Evolutionary conservation across 2,113 vertebrate species (phyloP).

Genomic region (Lepus americanus): DNA sequence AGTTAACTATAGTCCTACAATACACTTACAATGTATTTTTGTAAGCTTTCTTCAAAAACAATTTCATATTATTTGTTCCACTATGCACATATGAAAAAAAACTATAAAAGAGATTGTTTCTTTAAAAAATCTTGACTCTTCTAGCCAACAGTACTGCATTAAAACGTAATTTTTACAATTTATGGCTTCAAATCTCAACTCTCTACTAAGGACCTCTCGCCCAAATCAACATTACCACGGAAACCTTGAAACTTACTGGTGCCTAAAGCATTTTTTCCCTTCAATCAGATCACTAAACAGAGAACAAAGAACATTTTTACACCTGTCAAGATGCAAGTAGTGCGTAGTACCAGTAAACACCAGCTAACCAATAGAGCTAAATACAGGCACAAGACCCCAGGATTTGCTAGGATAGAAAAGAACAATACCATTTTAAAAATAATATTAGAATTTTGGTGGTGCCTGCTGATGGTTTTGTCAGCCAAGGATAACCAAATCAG

Average conservation of each 20-base stretch:
- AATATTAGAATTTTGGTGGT: background rate
- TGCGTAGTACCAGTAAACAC: background rate
- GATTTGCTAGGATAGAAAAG: background rate
- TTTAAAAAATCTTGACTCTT: slow-evolving; percentile 69
- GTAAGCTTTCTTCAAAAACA: slow-evolving; percentile 51
- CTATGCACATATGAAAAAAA: background rate
- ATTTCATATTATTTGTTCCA: background rate
- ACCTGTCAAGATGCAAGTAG: slow-evolving; percentile 58
- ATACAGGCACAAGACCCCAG: background rate
- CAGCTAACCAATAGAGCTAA: slow-evolving; percentile 7
- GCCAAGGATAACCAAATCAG: background rate
- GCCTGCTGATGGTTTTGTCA: background rate
- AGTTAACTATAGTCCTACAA: slow-evolving; percentile 1
- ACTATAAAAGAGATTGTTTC: background rate
- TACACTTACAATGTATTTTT: background rate
- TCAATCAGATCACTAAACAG: slow-evolving; percentile 76
- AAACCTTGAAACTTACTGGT: slow-evolving; percentile 65
- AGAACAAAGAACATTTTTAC: slow-evolving; percentile 77
- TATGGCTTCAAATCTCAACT: slow-evolving; percentile 70
- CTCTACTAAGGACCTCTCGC: slow-evolving; percentile 61
- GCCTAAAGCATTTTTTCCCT: slow-evolving; percentile 60
- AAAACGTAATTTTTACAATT: slow-evolving; percentile 74
- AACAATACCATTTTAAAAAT: background rate
- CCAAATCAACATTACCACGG: slow-evolving; percentile 69
- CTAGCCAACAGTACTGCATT: slow-evolving; percentile 39